A percentile compares a stretch with the other conserved stretches of the same genome.
Conservation (phyloP, 2,888 invertebrate species). For the Mythimna albipuncta region DNA sequence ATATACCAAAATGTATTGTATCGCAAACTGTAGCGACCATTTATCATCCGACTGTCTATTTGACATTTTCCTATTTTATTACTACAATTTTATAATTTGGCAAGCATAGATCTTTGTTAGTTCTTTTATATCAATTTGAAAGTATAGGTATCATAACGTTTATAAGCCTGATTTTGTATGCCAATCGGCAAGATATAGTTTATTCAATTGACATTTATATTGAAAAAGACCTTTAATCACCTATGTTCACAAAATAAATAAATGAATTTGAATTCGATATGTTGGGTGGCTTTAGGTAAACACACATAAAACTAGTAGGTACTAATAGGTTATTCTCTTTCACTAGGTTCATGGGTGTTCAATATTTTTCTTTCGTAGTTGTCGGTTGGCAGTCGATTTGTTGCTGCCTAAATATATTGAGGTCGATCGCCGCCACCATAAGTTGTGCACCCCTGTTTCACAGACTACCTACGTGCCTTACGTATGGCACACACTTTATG, state of each 20-base stretch:
- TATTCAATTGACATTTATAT: no score
- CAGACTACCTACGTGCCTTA: constrained; percentile 30
- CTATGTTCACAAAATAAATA: no score
- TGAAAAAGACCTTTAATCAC: no score
- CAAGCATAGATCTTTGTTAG: no score
- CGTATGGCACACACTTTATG: constrained; percentile 38
- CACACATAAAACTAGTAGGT: neutral
- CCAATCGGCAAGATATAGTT: no score
- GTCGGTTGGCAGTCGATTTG: neutral
- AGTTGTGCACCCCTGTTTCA: neutral
- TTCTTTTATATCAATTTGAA: no score
- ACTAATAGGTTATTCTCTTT: neutral
- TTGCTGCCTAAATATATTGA: neutral
- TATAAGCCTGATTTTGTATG: no score
- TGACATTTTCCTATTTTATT: no score
- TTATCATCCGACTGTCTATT: neutral
- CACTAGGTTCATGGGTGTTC: neutral
- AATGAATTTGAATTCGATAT: no score
- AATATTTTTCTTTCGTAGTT: no score
- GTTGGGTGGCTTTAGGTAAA: neutral
- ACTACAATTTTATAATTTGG: no score
- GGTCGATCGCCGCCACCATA: neutral
- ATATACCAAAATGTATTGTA: neutral
- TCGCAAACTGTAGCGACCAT: neutral
- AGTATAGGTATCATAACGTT: no score